Evolutionary conservation across 2,797 vertebrate genomes (phyloP).

Genomic region (Pteronotus mesoamericanus): DNA sequence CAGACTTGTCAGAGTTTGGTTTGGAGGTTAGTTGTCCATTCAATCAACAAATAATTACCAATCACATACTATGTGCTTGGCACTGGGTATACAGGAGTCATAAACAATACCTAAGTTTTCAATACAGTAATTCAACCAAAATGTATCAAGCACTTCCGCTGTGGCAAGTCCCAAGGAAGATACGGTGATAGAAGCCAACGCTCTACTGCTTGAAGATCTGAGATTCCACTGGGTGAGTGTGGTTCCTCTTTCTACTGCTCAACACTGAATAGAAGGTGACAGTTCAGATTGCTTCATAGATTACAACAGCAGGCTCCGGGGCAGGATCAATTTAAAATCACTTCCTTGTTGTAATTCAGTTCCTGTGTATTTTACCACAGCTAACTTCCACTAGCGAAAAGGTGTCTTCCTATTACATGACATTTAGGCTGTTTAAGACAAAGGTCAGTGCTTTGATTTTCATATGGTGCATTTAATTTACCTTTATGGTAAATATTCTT

Average conservation of each 20-base stretch:
- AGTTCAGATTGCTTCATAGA: background rate
- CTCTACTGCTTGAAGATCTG: background rate
- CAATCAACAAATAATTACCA: background rate
- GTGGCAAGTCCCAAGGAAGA: background rate
- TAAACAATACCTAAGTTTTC: background rate
- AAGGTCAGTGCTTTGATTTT: constrained; percentile 26
- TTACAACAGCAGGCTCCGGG: background rate
- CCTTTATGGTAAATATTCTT: constrained; percentile 1
- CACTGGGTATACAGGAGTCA: background rate
- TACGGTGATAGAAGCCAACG: background rate
- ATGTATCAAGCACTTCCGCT: background rate
- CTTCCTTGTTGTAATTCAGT: background rate
- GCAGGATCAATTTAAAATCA: background rate
- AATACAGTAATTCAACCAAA: background rate
- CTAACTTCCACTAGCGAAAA: background rate
- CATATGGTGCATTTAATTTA: background rate
- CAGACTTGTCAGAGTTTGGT: background rate
- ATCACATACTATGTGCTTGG: background rate
- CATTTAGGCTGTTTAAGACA: background rate
- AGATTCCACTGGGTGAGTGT: background rate
- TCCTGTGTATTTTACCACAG: background rate
- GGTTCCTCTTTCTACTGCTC: background rate
- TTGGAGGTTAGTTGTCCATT: background rate
- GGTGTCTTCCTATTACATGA: background rate
- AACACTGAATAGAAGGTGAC: background rate